phyloP scores from a whole-genome alignment of 53 echinoderm and acorn worm genomes.

The Patiria pectinifera region DNA sequence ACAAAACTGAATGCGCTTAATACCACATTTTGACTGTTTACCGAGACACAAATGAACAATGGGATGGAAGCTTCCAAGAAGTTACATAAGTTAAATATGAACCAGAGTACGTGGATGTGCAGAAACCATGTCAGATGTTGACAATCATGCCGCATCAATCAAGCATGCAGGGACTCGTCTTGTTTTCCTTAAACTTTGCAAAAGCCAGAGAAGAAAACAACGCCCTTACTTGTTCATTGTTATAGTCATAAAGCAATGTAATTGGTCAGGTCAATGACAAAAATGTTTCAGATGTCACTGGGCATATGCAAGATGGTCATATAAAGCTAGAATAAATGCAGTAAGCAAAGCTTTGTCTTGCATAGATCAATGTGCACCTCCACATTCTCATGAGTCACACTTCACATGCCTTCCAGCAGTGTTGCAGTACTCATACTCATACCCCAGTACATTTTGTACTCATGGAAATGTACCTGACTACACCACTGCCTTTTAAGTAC shows the following conservation, averaged over 20 bases:
- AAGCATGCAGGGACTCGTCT: not conserved
- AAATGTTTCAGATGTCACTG: not conserved
- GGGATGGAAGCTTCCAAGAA: not conserved
- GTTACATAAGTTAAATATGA: not conserved
- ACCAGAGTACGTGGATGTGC: too few species aligned
- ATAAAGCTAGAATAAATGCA: not conserved
- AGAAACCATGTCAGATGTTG: too few species aligned
- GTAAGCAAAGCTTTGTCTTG: not conserved
- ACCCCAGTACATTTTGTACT: too few species aligned
- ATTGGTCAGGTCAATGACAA: not conserved
- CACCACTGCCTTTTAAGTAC: too few species aligned
- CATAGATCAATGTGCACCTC: slow-evolving; percentile 2
- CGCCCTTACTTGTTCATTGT: not conserved
- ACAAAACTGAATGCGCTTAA: too few species aligned
- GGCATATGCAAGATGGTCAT: not conserved
- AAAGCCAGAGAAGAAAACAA: not conserved
- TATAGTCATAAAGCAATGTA: not conserved
- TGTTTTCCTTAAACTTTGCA: not conserved
- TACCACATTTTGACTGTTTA: not conserved
- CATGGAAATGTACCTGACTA: too few species aligned
- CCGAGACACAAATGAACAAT: not conserved
- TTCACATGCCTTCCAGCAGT: too few species aligned
- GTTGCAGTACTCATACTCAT: too few species aligned
- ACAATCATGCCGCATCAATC: too few species aligned
- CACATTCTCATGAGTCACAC: not conserved